phyloP scores from a whole-genome alignment of 2,888 invertebrate species.

The Idaea biselata region DNA sequence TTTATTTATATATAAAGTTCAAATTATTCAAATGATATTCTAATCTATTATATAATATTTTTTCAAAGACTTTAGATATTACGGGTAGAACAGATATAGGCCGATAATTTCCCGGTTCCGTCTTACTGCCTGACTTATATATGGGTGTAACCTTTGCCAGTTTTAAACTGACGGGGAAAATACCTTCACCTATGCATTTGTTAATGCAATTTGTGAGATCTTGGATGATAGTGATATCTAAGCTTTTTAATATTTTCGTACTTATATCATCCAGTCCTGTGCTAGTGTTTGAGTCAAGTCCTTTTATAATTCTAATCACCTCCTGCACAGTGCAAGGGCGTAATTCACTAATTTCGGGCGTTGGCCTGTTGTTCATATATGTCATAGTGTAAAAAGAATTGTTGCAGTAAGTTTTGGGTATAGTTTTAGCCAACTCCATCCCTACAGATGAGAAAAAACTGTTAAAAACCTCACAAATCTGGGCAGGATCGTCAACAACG shows the following conservation, averaged over 20 bases:
- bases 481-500: slow-evolving; percentile 11
- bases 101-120: no score
- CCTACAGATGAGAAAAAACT: slow-evolving; percentile 20
- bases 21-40: no score
- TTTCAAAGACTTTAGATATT: no score
- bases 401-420: slow-evolving; percentile 16
- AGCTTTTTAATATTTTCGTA: slow-evolving; percentile 16
- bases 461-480: slow-evolving; percentile 24
- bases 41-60: no score
- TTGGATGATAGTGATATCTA: slow-evolving; percentile 6
- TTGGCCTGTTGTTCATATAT: background rate
- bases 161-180: no score
- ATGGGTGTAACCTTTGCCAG: no score
- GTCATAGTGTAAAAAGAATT: background rate
- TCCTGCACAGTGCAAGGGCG: background rate
- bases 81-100: no score
- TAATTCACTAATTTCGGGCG: background rate
- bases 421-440: slow-evolving; percentile 14
- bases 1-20: no score
- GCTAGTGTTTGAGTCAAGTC: slow-evolving; percentile 13
- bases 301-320: slow-evolving; percentile 7
- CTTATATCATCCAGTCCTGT: slow-evolving; percentile 15
- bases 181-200: no score
- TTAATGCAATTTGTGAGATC: no score
- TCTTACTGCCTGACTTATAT: no score